Conservation (phyloP, 35 echinoderm and acorn worm species). For the Strongylocentrotus purpuratus region DNA sequence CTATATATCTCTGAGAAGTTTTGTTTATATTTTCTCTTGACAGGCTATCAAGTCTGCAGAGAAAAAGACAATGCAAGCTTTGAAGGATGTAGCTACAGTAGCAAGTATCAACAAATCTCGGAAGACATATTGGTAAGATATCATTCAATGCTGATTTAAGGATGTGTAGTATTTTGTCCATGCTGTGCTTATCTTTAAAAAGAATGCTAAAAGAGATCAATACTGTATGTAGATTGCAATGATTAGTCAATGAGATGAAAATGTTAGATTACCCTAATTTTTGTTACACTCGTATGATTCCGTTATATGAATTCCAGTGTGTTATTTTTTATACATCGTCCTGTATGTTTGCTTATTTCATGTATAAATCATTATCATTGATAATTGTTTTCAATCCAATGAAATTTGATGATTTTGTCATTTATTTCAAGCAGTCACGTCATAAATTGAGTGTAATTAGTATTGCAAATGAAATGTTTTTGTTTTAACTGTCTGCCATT, state of each 20-base stretch:
- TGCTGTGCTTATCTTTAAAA: not conserved
- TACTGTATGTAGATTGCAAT: not conserved
- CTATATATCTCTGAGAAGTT: not conserved
- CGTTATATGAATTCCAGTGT: not conserved
- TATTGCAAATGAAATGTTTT: no score
- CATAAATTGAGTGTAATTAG: no score
- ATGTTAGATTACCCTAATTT: not conserved
- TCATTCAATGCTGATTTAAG: not conserved
- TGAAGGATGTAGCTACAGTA: slow-evolving; percentile 93
- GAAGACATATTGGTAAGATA: slow-evolving; percentile 92
- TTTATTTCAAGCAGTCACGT: no score
- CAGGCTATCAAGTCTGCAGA: slow-evolving; percentile 99
- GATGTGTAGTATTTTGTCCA: not conserved
- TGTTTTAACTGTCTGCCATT: not conserved
- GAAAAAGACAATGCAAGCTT: slow-evolving; percentile 86
- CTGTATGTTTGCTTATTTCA: no score
- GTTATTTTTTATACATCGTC: no score
- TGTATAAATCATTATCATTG: no score
- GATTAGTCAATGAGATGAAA: not conserved
- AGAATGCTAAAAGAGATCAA: not conserved
- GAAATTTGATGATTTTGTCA: no score
- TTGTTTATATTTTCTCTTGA: not conserved
- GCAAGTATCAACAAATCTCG: slow-evolving; percentile 94
- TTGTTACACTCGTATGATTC: not conserved
- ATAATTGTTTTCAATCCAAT: no score